phyloP scores from a whole-genome alignment of 2,888 invertebrate genomes.

The Mactromeris polynyma region DNA sequence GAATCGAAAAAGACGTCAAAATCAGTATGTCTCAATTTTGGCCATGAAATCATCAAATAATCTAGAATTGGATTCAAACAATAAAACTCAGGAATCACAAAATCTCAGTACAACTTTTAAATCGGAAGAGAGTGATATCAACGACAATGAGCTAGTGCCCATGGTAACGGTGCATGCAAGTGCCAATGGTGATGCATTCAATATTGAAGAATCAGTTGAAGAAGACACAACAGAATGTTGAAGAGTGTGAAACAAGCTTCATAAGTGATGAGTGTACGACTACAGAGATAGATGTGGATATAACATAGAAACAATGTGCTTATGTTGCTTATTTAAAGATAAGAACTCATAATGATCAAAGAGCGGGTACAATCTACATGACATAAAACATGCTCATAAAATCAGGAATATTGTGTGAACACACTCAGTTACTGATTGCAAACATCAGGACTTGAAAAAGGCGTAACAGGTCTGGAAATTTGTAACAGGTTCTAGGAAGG shows the following conservation, averaged over 20 bases:
- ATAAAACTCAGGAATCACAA: not conserved
- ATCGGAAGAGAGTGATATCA: constrained; percentile 50
- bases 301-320: not conserved
- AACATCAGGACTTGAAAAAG: no score
- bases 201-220: not conserved
- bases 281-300: not conserved
- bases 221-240: not conserved
- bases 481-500: no score
- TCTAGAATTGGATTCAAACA: not conserved
- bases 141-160: constrained; percentile 51
- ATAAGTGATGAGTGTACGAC: not conserved
- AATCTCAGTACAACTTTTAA: not conserved
- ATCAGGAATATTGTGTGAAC: not conserved
- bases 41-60: not conserved
- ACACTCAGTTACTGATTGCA: no score
- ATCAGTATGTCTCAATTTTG: not conserved
- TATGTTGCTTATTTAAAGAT: not conserved
- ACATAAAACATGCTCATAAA: not conserved
- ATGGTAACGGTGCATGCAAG: constrained; percentile 24
- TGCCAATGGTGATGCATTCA: not conserved
- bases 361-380: not conserved
- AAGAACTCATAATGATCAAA: not conserved
- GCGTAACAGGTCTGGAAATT: no score
- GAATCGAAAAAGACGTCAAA: not conserved
- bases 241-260: not conserved